Evolutionary conservation across 2,113 vertebrate species (phyloP).

Genomic region (Toxotes jaculatrix): DNA sequence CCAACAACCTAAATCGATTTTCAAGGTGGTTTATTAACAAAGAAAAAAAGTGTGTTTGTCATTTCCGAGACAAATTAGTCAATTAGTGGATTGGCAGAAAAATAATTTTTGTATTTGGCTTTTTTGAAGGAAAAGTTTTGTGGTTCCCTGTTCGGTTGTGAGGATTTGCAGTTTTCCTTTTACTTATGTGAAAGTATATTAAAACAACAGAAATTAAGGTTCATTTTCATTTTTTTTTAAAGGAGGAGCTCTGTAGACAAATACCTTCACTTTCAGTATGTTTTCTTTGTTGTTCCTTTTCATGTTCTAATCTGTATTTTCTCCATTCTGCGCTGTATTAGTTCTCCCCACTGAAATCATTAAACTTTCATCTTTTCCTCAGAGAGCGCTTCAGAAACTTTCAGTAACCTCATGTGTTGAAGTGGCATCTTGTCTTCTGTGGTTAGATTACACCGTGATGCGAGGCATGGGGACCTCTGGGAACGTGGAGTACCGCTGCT

Average conservation of each 20-base stretch:
- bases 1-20: too few species aligned
- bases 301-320: constrained; percentile 14
- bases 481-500: constrained; percentile 88
- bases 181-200: neutral
- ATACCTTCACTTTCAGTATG: neutral
- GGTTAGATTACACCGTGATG: constrained; percentile 86
- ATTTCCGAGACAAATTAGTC: neutral
- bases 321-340: neutral
- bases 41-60: neutral
- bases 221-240: neutral
- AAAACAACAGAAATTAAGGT: neutral
- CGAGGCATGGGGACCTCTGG: constrained; percentile 83
- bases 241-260: neutral
- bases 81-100: neutral
- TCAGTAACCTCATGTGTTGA: constrained; percentile 44
- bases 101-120: neutral
- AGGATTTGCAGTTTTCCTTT: constrained; percentile 5
- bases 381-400: constrained; percentile 26
- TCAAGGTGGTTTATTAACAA: neutral
- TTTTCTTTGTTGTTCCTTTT: neutral
- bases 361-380: constrained; percentile 23
- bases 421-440: constrained; percentile 48
- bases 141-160: neutral
- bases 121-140: neutral
- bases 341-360: constrained; percentile 26